Percentiles rank a stretch among this genome's conserved stretches.
These are phyloP conservation scores for Nebria ingens DNA, from an alignment of 1,140 invertebrate genomes.

Conservation along the genomic window DNA sequence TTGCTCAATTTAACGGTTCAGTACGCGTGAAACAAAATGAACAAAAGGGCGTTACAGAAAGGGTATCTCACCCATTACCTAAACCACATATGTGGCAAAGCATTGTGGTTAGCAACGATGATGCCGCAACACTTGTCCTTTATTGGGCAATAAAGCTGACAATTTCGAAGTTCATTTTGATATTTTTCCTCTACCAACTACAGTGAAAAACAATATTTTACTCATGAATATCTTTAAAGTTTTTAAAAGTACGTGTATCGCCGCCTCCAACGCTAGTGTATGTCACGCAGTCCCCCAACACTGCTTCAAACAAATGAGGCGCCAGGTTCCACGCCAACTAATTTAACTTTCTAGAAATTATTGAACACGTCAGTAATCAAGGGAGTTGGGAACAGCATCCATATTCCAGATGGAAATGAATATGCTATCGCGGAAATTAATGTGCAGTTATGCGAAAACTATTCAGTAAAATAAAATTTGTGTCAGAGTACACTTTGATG, in stretches of 20 bases:
- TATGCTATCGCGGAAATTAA: slow-evolving; percentile 7
- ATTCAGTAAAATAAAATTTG: background rate
- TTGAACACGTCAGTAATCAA: slow-evolving; percentile 9
- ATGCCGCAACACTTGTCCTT: background rate
- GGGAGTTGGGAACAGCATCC: background rate
- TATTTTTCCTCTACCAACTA: no score
- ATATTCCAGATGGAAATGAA: background rate
- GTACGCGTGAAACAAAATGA: background rate
- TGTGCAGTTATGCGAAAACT: background rate
- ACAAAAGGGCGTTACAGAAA: background rate
- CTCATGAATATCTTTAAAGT: no score
- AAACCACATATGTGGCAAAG: no score
- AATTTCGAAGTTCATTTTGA: background rate
- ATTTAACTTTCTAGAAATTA: slow-evolving; percentile 5
- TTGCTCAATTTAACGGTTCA: background rate
- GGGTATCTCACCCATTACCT: no score
- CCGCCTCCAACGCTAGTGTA: no score
- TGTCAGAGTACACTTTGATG: background rate
- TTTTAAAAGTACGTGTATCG: no score
- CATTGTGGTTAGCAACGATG: no score
- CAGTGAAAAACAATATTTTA: no score
- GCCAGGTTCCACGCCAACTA: background rate
- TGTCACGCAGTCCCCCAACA: no score
- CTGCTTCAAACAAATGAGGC: slow-evolving; percentile 4
- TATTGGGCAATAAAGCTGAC: background rate